Conservation (phyloP, 2,888 invertebrate genomes). For the Orthosia gracilis region DNA sequence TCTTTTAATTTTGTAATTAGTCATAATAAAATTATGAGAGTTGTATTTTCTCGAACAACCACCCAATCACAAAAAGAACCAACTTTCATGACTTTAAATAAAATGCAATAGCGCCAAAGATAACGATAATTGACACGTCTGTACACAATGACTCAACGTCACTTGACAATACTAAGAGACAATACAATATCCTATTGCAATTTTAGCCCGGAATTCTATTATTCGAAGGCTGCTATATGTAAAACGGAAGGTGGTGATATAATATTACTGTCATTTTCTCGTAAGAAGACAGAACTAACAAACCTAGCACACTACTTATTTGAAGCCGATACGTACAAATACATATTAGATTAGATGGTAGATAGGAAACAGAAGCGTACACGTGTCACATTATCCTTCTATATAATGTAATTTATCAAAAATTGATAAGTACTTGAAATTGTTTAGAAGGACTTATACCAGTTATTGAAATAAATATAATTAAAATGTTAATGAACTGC, state of each 20-base stretch:
- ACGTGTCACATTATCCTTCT: slow-evolving; percentile 8
- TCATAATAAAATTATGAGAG: no score
- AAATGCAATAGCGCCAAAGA: slow-evolving; percentile 22
- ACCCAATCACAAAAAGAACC: neutral
- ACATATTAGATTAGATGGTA: neutral
- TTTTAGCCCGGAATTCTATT: slow-evolving; percentile 27
- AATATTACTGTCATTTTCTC: neutral
- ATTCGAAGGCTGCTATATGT: slow-evolving; percentile 15
- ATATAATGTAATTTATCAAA: neutral
- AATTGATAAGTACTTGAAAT: neutral
- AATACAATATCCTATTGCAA: slow-evolving; percentile 37
- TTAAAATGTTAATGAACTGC: slow-evolving; percentile 23
- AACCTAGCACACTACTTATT: neutral
- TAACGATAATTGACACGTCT: slow-evolving; percentile 17
- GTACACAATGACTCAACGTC: slow-evolving; percentile 12
- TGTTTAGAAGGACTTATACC: neutral
- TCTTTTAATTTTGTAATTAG: neutral
- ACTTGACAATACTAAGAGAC: slow-evolving; percentile 24
- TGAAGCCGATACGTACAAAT: neutral
- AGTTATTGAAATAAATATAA: slow-evolving; percentile 23
- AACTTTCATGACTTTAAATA: neutral
- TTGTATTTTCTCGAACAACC: neutral
- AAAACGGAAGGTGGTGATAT: slow-evolving; percentile 16
- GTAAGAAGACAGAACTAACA: neutral
- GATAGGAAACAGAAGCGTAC: neutral